A percentile compares a stretch with the other conserved stretches of the same genome.
Conservation (phyloP, 2,888 invertebrate species). For the Podabrus alpinus region DNA sequence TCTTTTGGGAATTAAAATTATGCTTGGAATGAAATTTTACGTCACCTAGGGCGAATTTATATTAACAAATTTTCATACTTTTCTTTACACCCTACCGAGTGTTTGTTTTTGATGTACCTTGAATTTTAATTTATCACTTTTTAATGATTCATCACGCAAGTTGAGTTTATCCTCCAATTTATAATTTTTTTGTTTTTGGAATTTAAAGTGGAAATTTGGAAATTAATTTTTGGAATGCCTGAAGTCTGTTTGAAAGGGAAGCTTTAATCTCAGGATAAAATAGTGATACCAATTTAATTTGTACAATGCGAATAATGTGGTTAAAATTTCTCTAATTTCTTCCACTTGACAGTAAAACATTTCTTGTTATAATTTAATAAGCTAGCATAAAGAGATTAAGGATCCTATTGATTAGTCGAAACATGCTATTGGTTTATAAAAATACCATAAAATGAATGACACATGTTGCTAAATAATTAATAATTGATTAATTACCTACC, state of each 20-base stretch:
- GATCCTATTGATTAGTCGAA: neutral
- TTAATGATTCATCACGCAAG: neutral
- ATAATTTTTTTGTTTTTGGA: neutral
- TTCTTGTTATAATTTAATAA: neutral
- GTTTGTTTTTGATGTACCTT: constrained; percentile 15
- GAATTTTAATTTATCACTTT: constrained; percentile 23
- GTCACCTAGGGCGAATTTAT: constrained; percentile 21
- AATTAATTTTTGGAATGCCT: neutral
- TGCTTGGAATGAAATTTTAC: neutral
- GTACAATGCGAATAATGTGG: neutral
- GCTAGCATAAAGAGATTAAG: neutral
- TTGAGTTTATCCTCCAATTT: neutral
- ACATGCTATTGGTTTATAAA: neutral
- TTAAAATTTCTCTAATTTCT: neutral
- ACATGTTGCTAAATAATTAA: neutral
- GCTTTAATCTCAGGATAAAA: neutral
- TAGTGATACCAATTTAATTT: neutral
- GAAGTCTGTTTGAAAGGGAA: neutral
- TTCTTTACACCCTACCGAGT: constrained; percentile 10
- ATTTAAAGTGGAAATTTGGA: too few species aligned
- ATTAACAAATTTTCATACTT: constrained; percentile 34
- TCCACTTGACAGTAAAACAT: neutral
- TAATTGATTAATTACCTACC: neutral
- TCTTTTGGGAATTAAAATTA: neutral
- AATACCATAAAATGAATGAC: neutral